Base-by-base conservation (phyloP, 2,113 vertebrate species). In the Gorsachius goisagi region DNA sequence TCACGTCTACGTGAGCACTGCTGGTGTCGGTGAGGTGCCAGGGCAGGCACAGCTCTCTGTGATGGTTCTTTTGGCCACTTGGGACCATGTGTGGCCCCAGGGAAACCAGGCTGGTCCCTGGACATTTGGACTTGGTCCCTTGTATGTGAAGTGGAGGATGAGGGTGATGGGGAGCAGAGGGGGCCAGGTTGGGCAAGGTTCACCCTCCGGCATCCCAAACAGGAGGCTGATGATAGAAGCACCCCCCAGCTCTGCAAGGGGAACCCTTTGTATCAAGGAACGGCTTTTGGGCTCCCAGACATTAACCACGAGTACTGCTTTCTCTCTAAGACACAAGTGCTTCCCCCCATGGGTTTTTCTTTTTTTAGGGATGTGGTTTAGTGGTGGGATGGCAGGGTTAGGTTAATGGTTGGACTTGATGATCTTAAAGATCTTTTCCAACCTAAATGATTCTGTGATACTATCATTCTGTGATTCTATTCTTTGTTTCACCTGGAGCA, bases 1-100 rank as follows among this genome's bases (percentile, higher is more conserved):
- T 18, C 28, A 2, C 5, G 13, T 19, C 75, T 60, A 9, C 0
- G 0, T 10, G 72, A 35, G 53, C 30, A 4, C 52, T 60, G 78
- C 49, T 50, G 23, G 5, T 27, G 59, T 10, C 4, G 1, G 7
- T 4, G 16, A 21, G 50, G 32, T 30, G 35, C 35, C 47, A n/a
- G 35, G 9, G 7, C 59, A 32, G 64, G 35, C 49, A 27, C 35
- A 6, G 72, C 53, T 30, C 72, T 28, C 20, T 39, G 24, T 6
- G 53, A 32, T 0, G 0, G 0, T 13, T 41, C 49, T 39, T 39
- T 45, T 13, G 15, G 77, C 49, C 41, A 35, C 33, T 22, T 22
- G 35, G 55, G 12, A 23, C 37, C 2, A 1, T 4, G 11, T 21
- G 8, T 59, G 39, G 37, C 19, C 37, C 49, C 26, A 21, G 26